Base-by-base conservation (phyloP, 2,888 invertebrate species). In the Hoplodrina ambigua region DNA sequence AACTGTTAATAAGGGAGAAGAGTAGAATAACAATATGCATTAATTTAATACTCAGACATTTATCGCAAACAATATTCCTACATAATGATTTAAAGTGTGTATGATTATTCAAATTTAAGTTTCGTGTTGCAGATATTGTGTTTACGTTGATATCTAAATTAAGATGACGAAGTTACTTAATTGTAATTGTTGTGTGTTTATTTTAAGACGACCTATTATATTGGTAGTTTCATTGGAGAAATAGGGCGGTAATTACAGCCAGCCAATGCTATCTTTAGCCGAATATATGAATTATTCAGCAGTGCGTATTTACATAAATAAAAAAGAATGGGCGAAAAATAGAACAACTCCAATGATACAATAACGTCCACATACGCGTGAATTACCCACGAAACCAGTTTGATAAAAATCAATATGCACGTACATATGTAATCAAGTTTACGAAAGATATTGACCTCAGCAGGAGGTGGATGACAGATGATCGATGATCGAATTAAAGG, bases 361-460 rank as follows among this genome's bases (percentile, higher is more conserved):
- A 62, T 68, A 68, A 72, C 61, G 52, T 64, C 11, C 20, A 64
- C 60, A 78, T 58, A 69, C 25, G 53, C 61, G 64, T 72, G 50
- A 78, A 77, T 52, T 67, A 85, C 86, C 81, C 83, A 83, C 72
- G 63, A 84, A 93, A 94, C 93, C 89, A 83, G 94, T 94, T 92
- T 86, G 66, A 90, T 92, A 90, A 90, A 91, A 92, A 90, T 91
- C 90, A 91, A 88, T 89, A 86, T 88, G 81, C 84, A 87, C 86
- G 86, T 89, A 89, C 88, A 89, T 87, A 88, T 64, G 71, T 73
- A 68, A 90, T 93, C 87, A 89, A 90, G 91, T 91, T 90, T 91
- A 87, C 86, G 85, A 90, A 92, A 94, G 94, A 94, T 94, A 94
- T 94, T 94, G 94, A 95, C 94, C 94, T 88, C 91, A 79, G 85